Conservation (phyloP, 2,113 vertebrate genomes). For the Prionailurus bengalensis region DNA sequence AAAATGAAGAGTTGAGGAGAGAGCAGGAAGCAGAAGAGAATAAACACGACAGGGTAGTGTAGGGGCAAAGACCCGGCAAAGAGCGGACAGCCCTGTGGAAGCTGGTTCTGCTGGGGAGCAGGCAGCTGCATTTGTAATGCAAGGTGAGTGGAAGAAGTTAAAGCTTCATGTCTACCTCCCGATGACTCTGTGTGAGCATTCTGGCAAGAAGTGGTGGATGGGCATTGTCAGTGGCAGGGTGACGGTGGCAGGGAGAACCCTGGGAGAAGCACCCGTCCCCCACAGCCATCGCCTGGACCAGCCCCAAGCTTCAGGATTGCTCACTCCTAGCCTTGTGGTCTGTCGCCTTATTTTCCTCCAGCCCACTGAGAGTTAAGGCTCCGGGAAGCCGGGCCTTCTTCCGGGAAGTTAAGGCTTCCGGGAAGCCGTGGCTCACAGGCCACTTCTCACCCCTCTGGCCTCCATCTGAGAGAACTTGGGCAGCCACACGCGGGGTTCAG, state of each 20-base stretch:
- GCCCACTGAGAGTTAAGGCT: accelerated
- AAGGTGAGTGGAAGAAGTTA: not conserved
- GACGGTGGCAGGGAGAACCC: not conserved
- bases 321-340: not conserved
- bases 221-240: not conserved
- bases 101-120: not conserved
- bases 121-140: not conserved
- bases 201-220: not conserved
- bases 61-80: not conserved
- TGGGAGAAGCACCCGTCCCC: accelerated
- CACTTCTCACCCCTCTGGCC: not conserved
- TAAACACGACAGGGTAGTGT: accelerated
- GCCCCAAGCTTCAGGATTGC: not conserved
- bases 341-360: not conserved
- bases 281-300: too few relatives aligned
- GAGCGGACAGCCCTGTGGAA: not conserved
- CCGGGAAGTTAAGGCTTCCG: too few relatives aligned
- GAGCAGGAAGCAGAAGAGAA: not conserved
- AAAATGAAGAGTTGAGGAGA: not conserved
- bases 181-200: not conserved
- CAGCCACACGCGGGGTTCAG: not conserved
- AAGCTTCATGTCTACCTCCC: not conserved
- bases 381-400: too few relatives aligned
- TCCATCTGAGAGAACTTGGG: not conserved
- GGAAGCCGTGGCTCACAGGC: not conserved